Conservation (phyloP, 2,888 invertebrate species). For the Cantharis rufa region DNA sequence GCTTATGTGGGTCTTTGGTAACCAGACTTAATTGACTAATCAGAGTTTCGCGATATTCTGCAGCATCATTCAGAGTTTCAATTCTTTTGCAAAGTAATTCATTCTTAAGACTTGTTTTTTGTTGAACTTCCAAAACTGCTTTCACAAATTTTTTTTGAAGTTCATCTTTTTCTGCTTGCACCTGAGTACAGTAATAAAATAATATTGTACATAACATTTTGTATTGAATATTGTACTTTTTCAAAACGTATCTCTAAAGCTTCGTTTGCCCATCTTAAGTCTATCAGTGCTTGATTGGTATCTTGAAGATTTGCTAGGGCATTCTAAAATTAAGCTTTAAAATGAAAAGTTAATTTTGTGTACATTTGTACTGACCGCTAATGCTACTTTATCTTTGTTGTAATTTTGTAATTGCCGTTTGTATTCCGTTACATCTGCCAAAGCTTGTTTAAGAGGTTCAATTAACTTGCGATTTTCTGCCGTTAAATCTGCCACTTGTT, state of each 20-base stretch:
- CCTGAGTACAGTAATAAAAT: slow-evolving; percentile 34
- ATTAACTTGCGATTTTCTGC: slow-evolving; percentile 74
- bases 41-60: slow-evolving; percentile 72
- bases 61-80: slow-evolving; percentile 64
- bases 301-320: slow-evolving; percentile 58
- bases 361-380: slow-evolving; percentile 54
- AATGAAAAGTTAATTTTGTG: neutral
- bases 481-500: slow-evolving; percentile 68
- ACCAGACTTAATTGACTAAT: slow-evolving; percentile 62
- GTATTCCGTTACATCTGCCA: slow-evolving; percentile 72
- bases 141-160: slow-evolving; percentile 78
- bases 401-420: slow-evolving; percentile 81
- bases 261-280: slow-evolving; percentile 67
- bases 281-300: slow-evolving; percentile 63
- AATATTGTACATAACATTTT: neutral
- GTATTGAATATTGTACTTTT: slow-evolving; percentile 55
- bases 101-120: slow-evolving; percentile 81
- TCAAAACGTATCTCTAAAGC: slow-evolving; percentile 78
- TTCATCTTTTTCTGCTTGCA: slow-evolving; percentile 76
- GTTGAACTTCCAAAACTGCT: slow-evolving; percentile 85
- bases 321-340: slow-evolving; percentile 54
- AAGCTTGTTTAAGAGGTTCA: slow-evolving; percentile 73
- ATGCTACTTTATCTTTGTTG: slow-evolving; percentile 79
- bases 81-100: slow-evolving; percentile 79
- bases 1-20: slow-evolving; percentile 57